Base-by-base conservation (phyloP, 1,140 invertebrate species). In the Conopomorpha cramerella region DNA sequence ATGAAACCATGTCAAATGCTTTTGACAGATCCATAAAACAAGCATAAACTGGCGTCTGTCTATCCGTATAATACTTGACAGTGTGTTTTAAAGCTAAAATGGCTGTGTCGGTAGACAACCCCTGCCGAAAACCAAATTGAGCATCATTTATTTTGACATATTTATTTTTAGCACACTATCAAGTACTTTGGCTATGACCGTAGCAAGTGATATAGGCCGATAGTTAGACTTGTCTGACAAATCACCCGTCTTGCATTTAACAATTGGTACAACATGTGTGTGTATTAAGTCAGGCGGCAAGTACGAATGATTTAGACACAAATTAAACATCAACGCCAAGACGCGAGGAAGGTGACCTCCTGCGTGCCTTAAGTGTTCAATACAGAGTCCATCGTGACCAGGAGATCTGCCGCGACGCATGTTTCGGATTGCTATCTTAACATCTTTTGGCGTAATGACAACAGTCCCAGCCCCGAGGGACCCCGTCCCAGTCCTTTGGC, bases 51-150 rank as follows among this genome's bases (percentile, higher is more conserved):
- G 11, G 16, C 14, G 16, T 16, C 14, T 3, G 30, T 4, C 13
- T 31, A 31, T 12, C 18, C 4, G 32, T 34, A 11, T 34, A 34
- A 11, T 34, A 34, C 12, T 34, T 16, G 11, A 34, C 19, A 19
- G 32, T 23, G 12, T 34, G 19, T 18, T 34, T 34, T 16, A 34
- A 18, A 11, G 4, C 2, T 25, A 34, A 19, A 10, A 34, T 34
- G 3, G 32, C 19, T 11, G 10, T 34, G 18, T 34, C 32, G 4
- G 32, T 34, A 8, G 32, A 34, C 3, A 31, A n/a, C 6, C 30
- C 30, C 6, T 12, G 30, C 15, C 30, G 12, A 31, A 31, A 31
- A 6, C 30, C 32, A 13, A 34, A 34, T 13, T 34, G 32, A n/a
- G 32, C 32, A 14, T 25, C 32, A 34, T 34, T n/a, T 23, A 34